Base-by-base conservation (phyloP, 2,113 vertebrate genomes). In the Oncorhynchus gorbuscha region DNA sequence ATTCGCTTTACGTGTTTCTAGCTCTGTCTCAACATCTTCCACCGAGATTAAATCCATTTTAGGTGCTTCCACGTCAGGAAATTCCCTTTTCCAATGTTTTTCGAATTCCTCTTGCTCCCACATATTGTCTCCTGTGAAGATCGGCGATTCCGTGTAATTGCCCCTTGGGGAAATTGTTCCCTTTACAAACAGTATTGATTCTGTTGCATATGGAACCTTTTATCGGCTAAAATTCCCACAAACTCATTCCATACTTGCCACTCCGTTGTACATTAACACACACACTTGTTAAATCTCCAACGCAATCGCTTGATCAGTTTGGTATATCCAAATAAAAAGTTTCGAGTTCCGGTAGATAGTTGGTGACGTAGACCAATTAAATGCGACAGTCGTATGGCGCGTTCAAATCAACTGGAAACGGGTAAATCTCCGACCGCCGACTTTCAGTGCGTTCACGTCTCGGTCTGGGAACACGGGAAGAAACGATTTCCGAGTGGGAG, bases 71-170 rank as follows among this genome's bases (percentile, higher is more conserved):
- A 93, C 94, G 62, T 94, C 94, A 1, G 96, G 95, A 79, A 98
- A 98, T 84, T 96, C 95, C 68, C 92, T 94, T 82, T 79, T 94
- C 97, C 97, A 98, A 82, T 95, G 95, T 83, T 93, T 95, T 20
- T 91, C 94, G 1, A 98, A 97, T 81, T 96, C 96, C 78, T 88
- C 88, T 32, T 95, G 95, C 45, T 96, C 95, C 95, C 95, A 96
- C 95, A 96, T 96, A 68, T 1, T 72, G 18, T 62, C 30, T 68
- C n/a, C 32, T 69, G 64, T 6, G 30, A 35, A 69, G 18, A 69
- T 20, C 28, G 30, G 32, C 4, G 14, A 18, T 16, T 35, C 18
- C 8, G 12, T 20, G 7, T 68, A 32, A 68, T 5, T 35, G 66
- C 14, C 59, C n/a, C 28, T 39, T 35, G 5, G 20, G 18, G 16